Conservation (phyloP, 2,113 vertebrate species). For the Hemibagrus wyckioides region DNA sequence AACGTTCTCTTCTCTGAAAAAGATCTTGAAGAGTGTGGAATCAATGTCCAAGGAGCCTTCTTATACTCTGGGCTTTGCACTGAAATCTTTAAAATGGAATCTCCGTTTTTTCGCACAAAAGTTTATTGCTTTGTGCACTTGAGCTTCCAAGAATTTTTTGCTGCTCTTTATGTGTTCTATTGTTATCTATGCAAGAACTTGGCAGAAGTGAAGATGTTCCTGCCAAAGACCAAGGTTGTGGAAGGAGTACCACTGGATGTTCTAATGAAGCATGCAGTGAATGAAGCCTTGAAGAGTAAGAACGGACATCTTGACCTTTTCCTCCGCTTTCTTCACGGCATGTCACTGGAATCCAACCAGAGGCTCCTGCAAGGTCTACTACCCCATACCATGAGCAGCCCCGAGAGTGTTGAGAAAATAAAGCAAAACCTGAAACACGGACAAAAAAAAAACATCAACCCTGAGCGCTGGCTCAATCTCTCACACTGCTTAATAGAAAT, state of each 20-base stretch:
- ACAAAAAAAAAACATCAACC: slow-evolving; percentile 15
- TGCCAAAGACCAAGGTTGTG: neutral
- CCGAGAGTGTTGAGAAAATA: slow-evolving; percentile 5
- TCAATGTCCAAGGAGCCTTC: slow-evolving; percentile 34
- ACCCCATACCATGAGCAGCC: neutral
- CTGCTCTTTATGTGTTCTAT: slow-evolving; percentile 16
- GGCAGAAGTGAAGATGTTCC: slow-evolving; percentile 7
- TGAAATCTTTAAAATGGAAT: slow-evolving; percentile 36
- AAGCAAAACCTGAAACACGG: slow-evolving; percentile 13
- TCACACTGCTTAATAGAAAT: slow-evolving; percentile 34
- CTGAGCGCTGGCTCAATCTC: slow-evolving; percentile 37
- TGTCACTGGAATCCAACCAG: slow-evolving; percentile 29
- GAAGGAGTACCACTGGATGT: neutral
- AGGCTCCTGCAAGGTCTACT: slow-evolving; percentile 24
- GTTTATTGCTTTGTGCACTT: slow-evolving; percentile 47
- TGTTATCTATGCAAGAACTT: slow-evolving; percentile 1
- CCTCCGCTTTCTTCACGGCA: slow-evolving; percentile 34
- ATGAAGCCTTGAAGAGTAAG: slow-evolving; percentile 23
- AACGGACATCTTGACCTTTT: slow-evolving; percentile 35
- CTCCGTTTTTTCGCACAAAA: neutral
- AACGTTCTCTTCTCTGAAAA: slow-evolving; percentile 41
- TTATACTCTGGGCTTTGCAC: slow-evolving; percentile 42
- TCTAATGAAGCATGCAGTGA: slow-evolving; percentile 4
- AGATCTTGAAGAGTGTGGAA: slow-evolving; percentile 38
- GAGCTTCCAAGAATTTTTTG: slow-evolving; percentile 41